Base-by-base conservation (phyloP, 1,140 invertebrate genomes). In the Uloborus diversus region DNA sequence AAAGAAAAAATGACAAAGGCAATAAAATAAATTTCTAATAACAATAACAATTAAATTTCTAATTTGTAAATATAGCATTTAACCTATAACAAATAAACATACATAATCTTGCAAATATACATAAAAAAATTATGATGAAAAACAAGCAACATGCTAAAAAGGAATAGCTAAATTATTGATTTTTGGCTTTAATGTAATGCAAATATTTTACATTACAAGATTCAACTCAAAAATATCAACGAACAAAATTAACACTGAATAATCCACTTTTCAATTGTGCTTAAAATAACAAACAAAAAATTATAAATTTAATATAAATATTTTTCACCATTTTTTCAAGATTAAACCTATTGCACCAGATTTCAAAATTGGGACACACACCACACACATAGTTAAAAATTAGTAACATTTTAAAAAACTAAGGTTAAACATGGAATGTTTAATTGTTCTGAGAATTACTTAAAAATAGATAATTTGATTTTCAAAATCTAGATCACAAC, bases 11-110 rank as follows among this genome's bases (percentile, higher is more conserved):
- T n/a, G 13, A n/a, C 49, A 14, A 53, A 53, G 49, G 23, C 20
- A 53, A 56, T 30, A 32, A 69, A 69, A 69, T 69, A 69, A 69
- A 69, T 69, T 69, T 69, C 28, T 69, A 53, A 69, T 56, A 69
- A 69, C 49, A 69, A 35, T 56, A 69, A 69, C 66, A 69, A 56
- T 69, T 69, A 53, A 53, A 53, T 53, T 53, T 53, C 7, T 53
- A 20, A 9, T 20, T 20, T 20, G 20, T 53, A 53, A 53, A 53
- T 53, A 53, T 53, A 53, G 23, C 49, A 53, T 53, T 7, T 53
- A 53, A 53, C 49, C 49, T 20, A 53, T 53, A 53, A 53, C 49
- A 53, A 51, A n/a, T 51, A 13, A 53, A 53, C 20, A 53, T 53
- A 53, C 23, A 53, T 17, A 17, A 53, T 14, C 49, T n/a, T 20